Conservation (phyloP, 2,888 invertebrate species). For the Seladonia tumulorum region DNA sequence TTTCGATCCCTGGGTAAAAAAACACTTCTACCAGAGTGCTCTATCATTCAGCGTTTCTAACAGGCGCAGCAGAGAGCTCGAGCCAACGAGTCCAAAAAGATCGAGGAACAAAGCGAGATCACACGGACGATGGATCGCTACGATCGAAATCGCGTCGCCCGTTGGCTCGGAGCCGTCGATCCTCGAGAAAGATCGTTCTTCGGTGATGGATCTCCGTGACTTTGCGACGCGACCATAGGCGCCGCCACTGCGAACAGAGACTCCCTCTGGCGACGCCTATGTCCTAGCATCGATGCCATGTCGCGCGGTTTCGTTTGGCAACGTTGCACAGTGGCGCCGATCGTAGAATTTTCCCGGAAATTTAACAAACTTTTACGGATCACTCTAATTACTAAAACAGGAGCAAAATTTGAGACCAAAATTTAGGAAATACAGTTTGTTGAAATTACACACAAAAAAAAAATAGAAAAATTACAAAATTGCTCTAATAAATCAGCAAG, state of each 20-base stretch:
- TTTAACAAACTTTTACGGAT: not conserved
- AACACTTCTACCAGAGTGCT: not conserved
- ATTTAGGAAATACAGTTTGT: too few relatives aligned
- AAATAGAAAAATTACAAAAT: too few relatives aligned
- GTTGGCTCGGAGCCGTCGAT: slow-evolving; percentile 52
- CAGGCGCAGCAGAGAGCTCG: slow-evolving; percentile 42
- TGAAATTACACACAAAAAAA: too few relatives aligned
- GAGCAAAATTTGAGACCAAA: too few relatives aligned
- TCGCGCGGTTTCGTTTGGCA: slow-evolving; percentile 55
- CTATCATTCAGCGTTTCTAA: slow-evolving; percentile 51
- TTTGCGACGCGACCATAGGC: slow-evolving; percentile 55
- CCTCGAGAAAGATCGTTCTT: slow-evolving; percentile 35
- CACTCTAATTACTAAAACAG: too few relatives aligned
- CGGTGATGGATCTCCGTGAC: slow-evolving; percentile 59
- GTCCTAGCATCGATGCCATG: slow-evolving; percentile 56
- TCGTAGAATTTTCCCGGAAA: not conserved
- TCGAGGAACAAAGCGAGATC: not conserved
- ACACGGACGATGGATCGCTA: not conserved
- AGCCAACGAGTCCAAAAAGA: not conserved
- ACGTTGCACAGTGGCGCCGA: slow-evolving; percentile 36
- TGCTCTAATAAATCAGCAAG: too few relatives aligned
- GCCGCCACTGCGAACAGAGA: slow-evolving; percentile 30
- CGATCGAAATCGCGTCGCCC: not conserved
- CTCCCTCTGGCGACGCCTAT: slow-evolving; percentile 57
- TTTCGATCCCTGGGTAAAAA: not conserved